These are phyloP conservation scores for Melanotaenia boesemani DNA, from an alignment of 2,797 vertebrate genomes.

Conservation along the genomic window DNA sequence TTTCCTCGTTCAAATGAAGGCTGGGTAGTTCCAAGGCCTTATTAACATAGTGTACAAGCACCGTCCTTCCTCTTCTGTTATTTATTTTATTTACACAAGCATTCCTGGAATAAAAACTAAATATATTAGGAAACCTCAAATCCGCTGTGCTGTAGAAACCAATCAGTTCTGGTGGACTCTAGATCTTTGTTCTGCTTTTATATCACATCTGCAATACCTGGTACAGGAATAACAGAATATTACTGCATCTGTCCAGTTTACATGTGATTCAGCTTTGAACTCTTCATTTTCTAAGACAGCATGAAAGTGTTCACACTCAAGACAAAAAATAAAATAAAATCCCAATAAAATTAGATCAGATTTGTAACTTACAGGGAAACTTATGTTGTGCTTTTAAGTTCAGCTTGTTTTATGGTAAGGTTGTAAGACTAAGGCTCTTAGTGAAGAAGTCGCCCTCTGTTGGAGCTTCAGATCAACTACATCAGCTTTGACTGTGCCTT, in stretches of 20 bases:
- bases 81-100: neutral
- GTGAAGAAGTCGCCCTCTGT: slow-evolving; percentile 1
- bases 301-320: neutral
- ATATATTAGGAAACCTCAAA: neutral
- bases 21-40: neutral
- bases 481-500: neutral
- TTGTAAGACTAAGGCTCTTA: no score
- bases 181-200: no score
- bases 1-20: slow-evolving; percentile 7
- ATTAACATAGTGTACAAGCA: neutral
- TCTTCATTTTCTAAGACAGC: neutral
- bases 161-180: neutral
- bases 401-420: neutral
- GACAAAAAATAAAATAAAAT: neutral
- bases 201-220: no score
- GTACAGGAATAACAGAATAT: no score
- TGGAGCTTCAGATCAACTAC: neutral
- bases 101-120: neutral
- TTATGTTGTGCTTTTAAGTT: neutral
- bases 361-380: neutral
- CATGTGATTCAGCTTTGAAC: no score
- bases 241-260: no score
- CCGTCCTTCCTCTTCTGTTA: neutral
- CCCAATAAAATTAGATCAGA: neutral
- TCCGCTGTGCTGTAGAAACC: neutral